A percentile compares a stretch with the other conserved stretches of the same genome.
Evolutionary conservation across 2,113 vertebrate species (phyloP).

Genomic region (Pygoscelis adeliae): DNA sequence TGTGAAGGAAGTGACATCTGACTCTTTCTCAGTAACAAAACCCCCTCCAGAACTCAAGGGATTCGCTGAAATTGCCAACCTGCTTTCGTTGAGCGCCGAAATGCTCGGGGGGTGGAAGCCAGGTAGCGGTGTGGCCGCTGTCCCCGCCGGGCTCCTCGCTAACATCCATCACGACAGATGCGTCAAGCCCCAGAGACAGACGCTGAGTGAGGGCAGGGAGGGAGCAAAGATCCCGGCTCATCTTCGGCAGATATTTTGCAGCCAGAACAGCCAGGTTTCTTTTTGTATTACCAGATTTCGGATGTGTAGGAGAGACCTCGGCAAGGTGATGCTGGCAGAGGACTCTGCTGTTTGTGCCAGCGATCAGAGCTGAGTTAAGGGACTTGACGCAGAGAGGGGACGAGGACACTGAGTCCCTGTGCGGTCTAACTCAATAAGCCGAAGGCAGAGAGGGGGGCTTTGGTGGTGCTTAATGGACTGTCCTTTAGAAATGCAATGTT

Average conservation of each 20-base stretch:
- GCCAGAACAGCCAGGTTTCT: not conserved
- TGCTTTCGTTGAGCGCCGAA: fast-evolving
- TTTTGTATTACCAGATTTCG: not conserved
- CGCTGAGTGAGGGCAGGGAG: not conserved
- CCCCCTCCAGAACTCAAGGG: not conserved
- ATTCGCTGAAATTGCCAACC: not conserved
- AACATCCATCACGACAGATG: fast-evolving
- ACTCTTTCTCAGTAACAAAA: not conserved
- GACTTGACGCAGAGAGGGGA: not conserved
- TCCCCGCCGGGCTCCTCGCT: fast-evolving
- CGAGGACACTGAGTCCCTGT: not conserved
- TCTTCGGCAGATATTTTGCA: not conserved
- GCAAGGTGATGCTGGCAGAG: not conserved
- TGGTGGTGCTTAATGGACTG: slow-evolving; percentile 4
- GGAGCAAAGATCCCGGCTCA: not conserved
- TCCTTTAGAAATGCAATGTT: not conserved
- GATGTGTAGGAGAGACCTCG: not conserved
- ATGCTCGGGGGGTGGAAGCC: not conserved
- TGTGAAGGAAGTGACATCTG: not conserved
- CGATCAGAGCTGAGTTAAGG: not conserved
- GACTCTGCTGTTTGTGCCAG: not conserved
- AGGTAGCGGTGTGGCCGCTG: fast-evolving
- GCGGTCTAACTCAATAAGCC: not conserved
- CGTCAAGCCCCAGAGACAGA: not conserved
- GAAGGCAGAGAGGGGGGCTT: not conserved